These are phyloP conservation scores for Diadromus collaris DNA, from an alignment of 2,888 invertebrate genomes.

Conservation along the genomic window DNA sequence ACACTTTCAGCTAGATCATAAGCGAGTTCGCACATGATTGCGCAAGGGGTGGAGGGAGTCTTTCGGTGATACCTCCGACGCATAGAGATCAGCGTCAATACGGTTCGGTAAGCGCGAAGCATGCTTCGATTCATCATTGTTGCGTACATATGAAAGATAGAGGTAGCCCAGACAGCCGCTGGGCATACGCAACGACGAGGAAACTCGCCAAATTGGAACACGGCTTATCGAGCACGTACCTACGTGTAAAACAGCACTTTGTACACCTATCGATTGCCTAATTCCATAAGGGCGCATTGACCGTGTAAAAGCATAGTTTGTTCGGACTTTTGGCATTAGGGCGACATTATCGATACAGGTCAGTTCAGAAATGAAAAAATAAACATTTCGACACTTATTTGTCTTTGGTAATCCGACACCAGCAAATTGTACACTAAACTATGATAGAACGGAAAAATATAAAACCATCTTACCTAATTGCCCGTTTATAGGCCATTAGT, in stretches of 20 bases:
- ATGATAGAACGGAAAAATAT: no score
- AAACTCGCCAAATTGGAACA: constrained; percentile 30
- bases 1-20: not conserved
- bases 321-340: no score
- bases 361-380: no score
- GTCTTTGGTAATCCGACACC: no score
- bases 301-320: no score
- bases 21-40: constrained; percentile 3
- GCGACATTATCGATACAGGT: not conserved
- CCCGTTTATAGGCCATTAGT: no score
- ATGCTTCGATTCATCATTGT: constrained; percentile 45
- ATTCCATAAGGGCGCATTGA: no score
- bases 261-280: no score
- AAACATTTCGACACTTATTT: no score
- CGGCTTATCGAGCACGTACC: not conserved
- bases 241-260: not conserved
- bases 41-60: not conserved
- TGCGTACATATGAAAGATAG: not conserved
- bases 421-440: no score
- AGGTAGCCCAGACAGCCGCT: constrained; percentile 6
- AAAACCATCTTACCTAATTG: no score
- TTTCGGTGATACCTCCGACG: constrained; percentile 13
- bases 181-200: constrained; percentile 30
- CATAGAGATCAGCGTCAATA: constrained; percentile 41
- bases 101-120: constrained; percentile 40